Evolutionary conservation across 2,888 invertebrate species (phyloP).

Genomic region (Pollenia griseotomentosa): DNA sequence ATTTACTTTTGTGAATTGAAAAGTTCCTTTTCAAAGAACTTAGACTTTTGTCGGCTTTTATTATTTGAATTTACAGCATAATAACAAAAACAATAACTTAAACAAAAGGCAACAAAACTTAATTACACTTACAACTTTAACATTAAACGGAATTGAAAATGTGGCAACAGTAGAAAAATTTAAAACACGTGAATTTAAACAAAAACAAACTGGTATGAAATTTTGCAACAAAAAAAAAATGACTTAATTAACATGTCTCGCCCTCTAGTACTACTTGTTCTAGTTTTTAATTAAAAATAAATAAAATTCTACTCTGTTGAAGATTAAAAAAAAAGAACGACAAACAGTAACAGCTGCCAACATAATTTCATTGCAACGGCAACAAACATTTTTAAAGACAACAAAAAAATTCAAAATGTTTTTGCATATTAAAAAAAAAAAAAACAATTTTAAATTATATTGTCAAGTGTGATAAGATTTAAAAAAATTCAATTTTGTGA

Average conservation of each 20-base stretch:
- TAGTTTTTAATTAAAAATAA: slow-evolving; percentile 58
- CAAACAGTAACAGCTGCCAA: not conserved
- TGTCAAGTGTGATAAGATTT: slow-evolving; percentile 50
- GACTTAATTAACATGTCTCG: slow-evolving; percentile 57
- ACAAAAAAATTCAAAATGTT: not conserved
- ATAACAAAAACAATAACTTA: slow-evolving; percentile 1
- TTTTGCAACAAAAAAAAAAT: not conserved
- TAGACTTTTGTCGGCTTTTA: slow-evolving; percentile 25
- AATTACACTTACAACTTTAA: slow-evolving; percentile 29
- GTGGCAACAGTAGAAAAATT: slow-evolving; percentile 30
- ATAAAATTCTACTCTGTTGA: slow-evolving; percentile 23
- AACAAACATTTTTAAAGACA: not conserved
- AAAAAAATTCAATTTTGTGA: slow-evolving; percentile 17
- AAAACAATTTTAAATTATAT: slow-evolving; percentile 32
- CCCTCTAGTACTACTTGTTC: slow-evolving; percentile 27
- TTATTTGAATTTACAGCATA: slow-evolving; percentile 4
- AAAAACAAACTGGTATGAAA: slow-evolving; percentile 23
- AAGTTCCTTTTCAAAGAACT: slow-evolving; percentile 25
- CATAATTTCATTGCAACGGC: slow-evolving; percentile 20
- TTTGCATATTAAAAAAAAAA: slow-evolving; percentile 12
- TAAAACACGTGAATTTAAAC: slow-evolving; percentile 27
- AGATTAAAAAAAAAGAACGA: not conserved
- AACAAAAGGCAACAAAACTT: not conserved
- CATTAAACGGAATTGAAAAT: slow-evolving; percentile 51
- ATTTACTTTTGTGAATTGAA: slow-evolving; percentile 14